These are phyloP conservation scores for Ambastaia sidthimunki DNA, from an alignment of 2,797 vertebrate genomes.

Conservation along the genomic window DNA sequence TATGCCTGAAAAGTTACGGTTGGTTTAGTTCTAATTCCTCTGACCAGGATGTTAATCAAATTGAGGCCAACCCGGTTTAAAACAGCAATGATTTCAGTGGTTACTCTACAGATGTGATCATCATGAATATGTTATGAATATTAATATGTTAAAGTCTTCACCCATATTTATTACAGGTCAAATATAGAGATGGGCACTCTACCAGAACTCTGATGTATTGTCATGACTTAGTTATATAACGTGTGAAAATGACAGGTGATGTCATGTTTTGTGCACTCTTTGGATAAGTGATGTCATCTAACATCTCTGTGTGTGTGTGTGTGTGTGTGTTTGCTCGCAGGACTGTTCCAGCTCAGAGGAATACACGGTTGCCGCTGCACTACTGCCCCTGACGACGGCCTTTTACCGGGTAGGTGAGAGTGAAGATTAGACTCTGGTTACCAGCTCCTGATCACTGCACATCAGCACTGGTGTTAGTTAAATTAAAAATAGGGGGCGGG, in stretches of 20 bases:
- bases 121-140: neutral
- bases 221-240: slow-evolving; percentile 19
- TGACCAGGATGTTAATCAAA: slow-evolving; percentile 48
- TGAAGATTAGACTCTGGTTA: slow-evolving; percentile 28
- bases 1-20: slow-evolving; percentile 60
- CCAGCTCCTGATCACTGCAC: slow-evolving; percentile 16
- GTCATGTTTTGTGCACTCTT: slow-evolving; percentile 27
- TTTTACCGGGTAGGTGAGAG: slow-evolving; percentile 92
- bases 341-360: slow-evolving; percentile 98
- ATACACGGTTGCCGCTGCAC: slow-evolving; percentile 88
- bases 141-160: neutral
- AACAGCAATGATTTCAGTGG: slow-evolving; percentile 56
- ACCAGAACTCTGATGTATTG: neutral
- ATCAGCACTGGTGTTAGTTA: neutral
- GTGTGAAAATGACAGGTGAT: slow-evolving; percentile 8
- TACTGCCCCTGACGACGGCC: slow-evolving; percentile 92
- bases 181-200: neutral
- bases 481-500: neutral
- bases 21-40: slow-evolving; percentile 53
- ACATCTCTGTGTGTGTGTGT: slow-evolving; percentile 19
- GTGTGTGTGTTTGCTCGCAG: slow-evolving; percentile 79
- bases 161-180: neutral
- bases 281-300: slow-evolving; percentile 6
- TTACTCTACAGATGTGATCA: neutral
- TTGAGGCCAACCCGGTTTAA: slow-evolving; percentile 51